These are phyloP conservation scores for Pelobates cultripes DNA, from an alignment of 2,797 vertebrate genomes.

Conservation along the genomic window DNA sequence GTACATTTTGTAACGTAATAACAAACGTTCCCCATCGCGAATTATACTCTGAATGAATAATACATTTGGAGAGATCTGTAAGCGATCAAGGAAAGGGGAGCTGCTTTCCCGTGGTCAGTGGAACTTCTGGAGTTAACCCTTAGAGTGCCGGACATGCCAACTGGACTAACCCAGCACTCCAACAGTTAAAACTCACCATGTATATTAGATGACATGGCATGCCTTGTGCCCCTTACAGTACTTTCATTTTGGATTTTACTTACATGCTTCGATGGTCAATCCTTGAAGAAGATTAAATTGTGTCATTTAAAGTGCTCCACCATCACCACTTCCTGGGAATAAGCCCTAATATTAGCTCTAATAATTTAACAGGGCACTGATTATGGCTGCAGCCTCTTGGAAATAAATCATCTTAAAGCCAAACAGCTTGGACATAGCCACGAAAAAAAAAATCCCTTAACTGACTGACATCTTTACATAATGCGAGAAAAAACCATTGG, in stretches of 20 bases:
- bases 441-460: constrained; percentile 18
- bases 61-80: constrained; percentile 29
- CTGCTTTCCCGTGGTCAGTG: neutral
- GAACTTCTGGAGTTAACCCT: constrained; percentile 7
- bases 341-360: neutral
- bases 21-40: neutral
- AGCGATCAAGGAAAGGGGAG: constrained; percentile 17
- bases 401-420: constrained; percentile 12
- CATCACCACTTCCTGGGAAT: constrained; percentile 11
- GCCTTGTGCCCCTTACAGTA: too few species aligned
- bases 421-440: constrained; percentile 7
- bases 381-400: neutral
- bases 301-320: neutral
- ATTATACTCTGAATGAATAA: constrained; percentile 27
- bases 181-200: too few species aligned
- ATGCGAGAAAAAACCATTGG: constrained; percentile 30
- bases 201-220: too few species aligned
- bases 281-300: neutral
- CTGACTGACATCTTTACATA: constrained; percentile 48
- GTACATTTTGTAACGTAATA: constrained; percentile 22
- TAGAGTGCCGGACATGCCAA: neutral
- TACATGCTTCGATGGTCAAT: constrained; percentile 22
- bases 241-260: constrained; percentile 11
- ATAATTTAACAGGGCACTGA: constrained; percentile 4
- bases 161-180: too few species aligned